Base-by-base conservation (phyloP, 2,797 vertebrate species). In the Salmo trutta region DNA sequence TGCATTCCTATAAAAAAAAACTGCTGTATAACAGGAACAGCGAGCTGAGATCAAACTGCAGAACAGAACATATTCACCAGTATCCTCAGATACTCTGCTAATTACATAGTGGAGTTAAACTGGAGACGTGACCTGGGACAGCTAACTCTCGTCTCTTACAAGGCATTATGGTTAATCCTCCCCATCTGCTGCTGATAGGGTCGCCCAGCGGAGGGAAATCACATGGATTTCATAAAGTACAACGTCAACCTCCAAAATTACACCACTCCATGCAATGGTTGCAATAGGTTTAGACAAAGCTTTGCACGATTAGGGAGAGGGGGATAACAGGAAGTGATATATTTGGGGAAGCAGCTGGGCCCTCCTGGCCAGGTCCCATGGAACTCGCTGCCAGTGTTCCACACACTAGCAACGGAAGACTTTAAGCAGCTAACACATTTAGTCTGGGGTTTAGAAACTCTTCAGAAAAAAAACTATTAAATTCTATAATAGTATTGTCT, bases 31-130 rank as follows among this genome's bases (percentile, higher is more conserved):
- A 47, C 41, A 47, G 41, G 41, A 47, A 47, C 19, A 59, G 17
- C 19, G 7, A 19, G 56, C 19, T 59, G 64, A 29, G 64, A 5
- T 59, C 6, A 59, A 59, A 29, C 10, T 24, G 64, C 41, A 47
- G 3, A 3, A 51, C 36, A 12, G 21, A 70, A n/a, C 33, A 47
- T 3, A 47, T 47, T 0, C 41, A 1, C 41, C 41, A 2, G 41
- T 47, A 12, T 47, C 41, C 41, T 12, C 12, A 47, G n/a, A 65
- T n/a, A 10, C 21, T 27, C 69, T 14, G 19, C 77, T 91, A 89
- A 91, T 90, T 89, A 88, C 56, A 80, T 76, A 81, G 69, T 79
- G 81, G 84, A 85, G 86, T 80, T 77, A 81, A 88, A 77, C 83
- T 75, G 84, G 77, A 16, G 77, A 79, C 79, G 59, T 47, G 16